phyloP scores from a whole-genome alignment of 1,140 invertebrate species.

The Subanguina moxae region DNA sequence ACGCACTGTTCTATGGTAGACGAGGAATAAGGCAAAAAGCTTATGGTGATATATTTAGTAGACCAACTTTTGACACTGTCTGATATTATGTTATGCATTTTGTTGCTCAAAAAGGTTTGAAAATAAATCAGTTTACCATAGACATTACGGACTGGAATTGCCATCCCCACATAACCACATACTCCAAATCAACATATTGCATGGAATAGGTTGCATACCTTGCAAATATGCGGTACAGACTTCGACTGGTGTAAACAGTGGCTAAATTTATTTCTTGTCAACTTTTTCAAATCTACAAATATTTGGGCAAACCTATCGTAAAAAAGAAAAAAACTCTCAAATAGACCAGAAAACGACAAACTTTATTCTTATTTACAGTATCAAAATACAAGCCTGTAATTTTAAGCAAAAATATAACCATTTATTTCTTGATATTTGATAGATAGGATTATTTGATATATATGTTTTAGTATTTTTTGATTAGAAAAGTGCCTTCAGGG shows the following conservation, averaged over 20 bases:
- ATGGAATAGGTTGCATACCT: background rate
- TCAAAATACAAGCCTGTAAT: background rate
- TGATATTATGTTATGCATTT: too few species aligned
- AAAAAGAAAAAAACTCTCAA: background rate
- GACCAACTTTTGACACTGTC: too few species aligned
- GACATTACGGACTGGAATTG: background rate
- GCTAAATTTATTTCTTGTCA: background rate
- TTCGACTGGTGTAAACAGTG: background rate
- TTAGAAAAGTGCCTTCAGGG: too few species aligned
- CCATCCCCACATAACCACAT: constrained; percentile 5
- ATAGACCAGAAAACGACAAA: background rate
- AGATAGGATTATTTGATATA: too few species aligned
- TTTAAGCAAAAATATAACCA: background rate
- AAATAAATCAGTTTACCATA: background rate
- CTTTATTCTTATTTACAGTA: background rate
- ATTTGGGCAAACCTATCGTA: background rate
- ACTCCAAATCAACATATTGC: background rate
- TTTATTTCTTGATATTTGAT: too few species aligned
- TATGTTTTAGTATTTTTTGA: too few species aligned
- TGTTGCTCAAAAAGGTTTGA: background rate
- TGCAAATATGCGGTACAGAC: background rate
- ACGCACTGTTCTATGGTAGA: too few species aligned
- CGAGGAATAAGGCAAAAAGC: too few species aligned
- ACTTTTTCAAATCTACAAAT: background rate
- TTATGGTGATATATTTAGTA: too few species aligned